Percentiles rank a stretch among this genome's conserved stretches.
These are phyloP conservation scores for Proctacanthus coquilletti DNA, from an alignment of 1,140 invertebrate genomes.

Conservation along the genomic window DNA sequence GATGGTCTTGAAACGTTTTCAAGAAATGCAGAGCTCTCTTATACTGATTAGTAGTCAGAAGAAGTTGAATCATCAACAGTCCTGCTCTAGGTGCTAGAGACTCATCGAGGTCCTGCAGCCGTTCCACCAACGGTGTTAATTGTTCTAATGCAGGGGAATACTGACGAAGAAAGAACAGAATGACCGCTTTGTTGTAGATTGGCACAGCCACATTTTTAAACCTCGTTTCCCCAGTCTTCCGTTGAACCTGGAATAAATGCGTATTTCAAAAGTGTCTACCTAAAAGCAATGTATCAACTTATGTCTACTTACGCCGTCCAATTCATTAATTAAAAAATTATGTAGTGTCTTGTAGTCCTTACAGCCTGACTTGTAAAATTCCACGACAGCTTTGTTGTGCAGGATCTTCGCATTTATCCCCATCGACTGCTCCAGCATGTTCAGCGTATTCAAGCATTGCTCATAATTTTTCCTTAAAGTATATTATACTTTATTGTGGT, in stretches of 20 bases:
- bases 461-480: constrained; percentile 32
- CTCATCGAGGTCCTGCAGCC: constrained; percentile 60
- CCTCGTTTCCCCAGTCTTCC: no score
- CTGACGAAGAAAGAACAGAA: constrained; percentile 65
- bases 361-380: constrained; percentile 53
- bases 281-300: no score
- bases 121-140: constrained; percentile 54
- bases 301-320: no score
- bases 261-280: no score
- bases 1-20: constrained; percentile 15
- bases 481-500: no score
- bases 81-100: constrained; percentile 31
- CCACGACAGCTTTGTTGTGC: constrained; percentile 55
- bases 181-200: constrained; percentile 72
- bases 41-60: constrained; percentile 22
- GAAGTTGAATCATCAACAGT: constrained; percentile 29
- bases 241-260: no score
- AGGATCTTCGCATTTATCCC: constrained; percentile 50
- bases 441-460: constrained; percentile 39
- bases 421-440: constrained; percentile 39
- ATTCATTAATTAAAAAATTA: no score
- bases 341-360: constrained; percentile 55
- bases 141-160: constrained; percentile 57
- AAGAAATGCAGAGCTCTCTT: constrained; percentile 22
- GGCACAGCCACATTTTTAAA: no score